Evolutionary conservation across 2,797 vertebrate genomes (phyloP).

Genomic region (Moxostoma hubbsi): DNA sequence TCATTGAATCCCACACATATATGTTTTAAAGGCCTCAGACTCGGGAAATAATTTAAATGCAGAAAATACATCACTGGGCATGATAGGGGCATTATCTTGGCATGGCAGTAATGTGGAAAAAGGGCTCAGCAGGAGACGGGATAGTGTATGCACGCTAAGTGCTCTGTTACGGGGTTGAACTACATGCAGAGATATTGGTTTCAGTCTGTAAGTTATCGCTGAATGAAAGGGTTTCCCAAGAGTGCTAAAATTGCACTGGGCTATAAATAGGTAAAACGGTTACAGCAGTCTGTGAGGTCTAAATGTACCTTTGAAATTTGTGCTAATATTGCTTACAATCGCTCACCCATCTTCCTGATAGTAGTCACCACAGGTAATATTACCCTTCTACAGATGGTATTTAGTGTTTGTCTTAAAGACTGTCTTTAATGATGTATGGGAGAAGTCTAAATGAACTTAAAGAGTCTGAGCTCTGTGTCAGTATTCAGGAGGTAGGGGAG

Average conservation of each 20-base stretch:
- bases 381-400: constrained; percentile 13
- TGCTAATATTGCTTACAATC: constrained; percentile 28
- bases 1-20: not conserved
- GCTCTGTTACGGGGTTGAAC: constrained; percentile 58
- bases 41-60: not conserved
- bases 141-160: constrained; percentile 29
- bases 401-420: constrained; percentile 19
- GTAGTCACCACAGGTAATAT: not conserved
- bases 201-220: constrained; percentile 54
- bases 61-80: not conserved
- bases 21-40: not conserved
- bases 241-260: constrained; percentile 44
- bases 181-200: constrained; percentile 51
- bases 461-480: not conserved
- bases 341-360: constrained; percentile 20
- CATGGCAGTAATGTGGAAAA: constrained; percentile 39
- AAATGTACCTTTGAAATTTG: constrained; percentile 57
- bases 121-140: constrained; percentile 19
- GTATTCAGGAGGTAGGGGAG: not conserved
- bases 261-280: constrained; percentile 66
- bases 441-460: constrained; percentile 1
- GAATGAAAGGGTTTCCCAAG: constrained; percentile 61
- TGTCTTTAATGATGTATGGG: not conserved
- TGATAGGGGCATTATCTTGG: not conserved
- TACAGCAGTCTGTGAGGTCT: constrained; percentile 43